Percentiles rank a stretch among this genome's conserved stretches.
Evolutionary conservation across 2,113 vertebrate species (phyloP).

Genomic region (Pseudonaja textilis): DNA sequence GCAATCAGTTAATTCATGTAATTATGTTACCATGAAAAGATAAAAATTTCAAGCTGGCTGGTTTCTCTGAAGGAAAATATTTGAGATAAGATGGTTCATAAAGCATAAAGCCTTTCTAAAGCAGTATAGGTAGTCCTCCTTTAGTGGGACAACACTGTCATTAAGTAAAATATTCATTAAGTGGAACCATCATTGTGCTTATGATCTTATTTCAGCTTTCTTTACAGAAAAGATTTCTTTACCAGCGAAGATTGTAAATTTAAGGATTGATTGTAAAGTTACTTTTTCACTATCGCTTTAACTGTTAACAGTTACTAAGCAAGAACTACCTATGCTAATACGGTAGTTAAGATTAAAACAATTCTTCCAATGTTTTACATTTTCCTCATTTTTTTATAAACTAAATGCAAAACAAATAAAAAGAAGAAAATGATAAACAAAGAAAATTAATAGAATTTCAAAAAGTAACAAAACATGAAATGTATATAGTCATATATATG

Average conservation of each 20-base stretch:
- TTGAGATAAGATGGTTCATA: neutral
- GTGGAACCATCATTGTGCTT: neutral
- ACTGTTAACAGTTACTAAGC: neutral
- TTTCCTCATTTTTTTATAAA: neutral
- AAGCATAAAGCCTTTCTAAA: neutral
- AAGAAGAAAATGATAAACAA: neutral
- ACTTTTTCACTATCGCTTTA: neutral
- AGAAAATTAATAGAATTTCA: too few species aligned
- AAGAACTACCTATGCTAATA: neutral
- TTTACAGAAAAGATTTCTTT: neutral
- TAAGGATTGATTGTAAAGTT: neutral
- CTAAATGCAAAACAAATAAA: neutral
- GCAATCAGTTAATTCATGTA: neutral
- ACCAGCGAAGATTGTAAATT: neutral
- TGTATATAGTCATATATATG: too few species aligned
- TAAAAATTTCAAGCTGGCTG: neutral
- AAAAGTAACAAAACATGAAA: too few species aligned
- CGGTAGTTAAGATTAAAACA: neutral
- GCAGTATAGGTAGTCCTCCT: neutral
- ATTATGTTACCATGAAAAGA: neutral
- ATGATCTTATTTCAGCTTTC: neutral
- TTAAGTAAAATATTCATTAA: neutral
- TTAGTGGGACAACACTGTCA: neutral
- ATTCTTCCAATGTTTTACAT: neutral
- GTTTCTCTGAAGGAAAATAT: neutral